Conservation (phyloP, 92 coral and sea anemone genomes). For the Metridium senile region DNA sequence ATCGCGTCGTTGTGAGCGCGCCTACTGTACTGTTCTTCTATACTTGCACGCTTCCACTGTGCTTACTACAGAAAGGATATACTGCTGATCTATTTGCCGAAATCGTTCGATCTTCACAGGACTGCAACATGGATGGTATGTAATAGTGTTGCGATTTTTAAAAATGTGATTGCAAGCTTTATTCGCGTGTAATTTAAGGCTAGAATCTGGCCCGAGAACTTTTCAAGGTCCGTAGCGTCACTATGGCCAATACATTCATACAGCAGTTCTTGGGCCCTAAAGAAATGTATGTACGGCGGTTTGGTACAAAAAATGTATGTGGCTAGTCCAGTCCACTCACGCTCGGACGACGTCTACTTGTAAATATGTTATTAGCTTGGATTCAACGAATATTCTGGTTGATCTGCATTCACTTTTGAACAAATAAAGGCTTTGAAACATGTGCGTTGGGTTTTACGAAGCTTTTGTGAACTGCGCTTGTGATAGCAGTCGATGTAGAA, state of each 20-base stretch:
- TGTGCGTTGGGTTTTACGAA: conserved; percentile 29
- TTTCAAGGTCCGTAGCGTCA: conserved; percentile 12
- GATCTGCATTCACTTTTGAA: neutral
- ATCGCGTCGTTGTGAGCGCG: conserved; percentile 29
- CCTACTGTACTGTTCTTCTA: conserved; percentile 12
- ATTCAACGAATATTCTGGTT: neutral
- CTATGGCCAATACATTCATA: conserved; percentile 5
- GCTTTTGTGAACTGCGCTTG: conserved; percentile 13
- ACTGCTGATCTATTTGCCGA: conserved; percentile 8
- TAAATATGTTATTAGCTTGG: neutral
- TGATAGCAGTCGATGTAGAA: neutral
- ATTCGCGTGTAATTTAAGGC: neutral
- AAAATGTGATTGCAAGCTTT: neutral
- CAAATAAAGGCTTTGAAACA: conserved; percentile 31
- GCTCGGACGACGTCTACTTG: neutral
- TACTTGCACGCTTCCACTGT: conserved; percentile 8
- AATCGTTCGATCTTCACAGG: conserved; percentile 22
- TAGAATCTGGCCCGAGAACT: neutral
- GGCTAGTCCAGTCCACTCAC: neutral
- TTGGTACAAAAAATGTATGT: conserved; percentile 30
- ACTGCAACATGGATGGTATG: conserved; percentile 23
- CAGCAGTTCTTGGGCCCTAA: neutral
- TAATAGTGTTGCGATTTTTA: neutral
- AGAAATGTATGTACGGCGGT: conserved; percentile 30
- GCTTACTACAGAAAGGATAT: conserved; percentile 16